Evolutionary conservation across 2,797 vertebrate genomes (phyloP), one percentile per base, ranked within the genome.

Genomic region (Arrhamphus sclerolepis): DNA sequence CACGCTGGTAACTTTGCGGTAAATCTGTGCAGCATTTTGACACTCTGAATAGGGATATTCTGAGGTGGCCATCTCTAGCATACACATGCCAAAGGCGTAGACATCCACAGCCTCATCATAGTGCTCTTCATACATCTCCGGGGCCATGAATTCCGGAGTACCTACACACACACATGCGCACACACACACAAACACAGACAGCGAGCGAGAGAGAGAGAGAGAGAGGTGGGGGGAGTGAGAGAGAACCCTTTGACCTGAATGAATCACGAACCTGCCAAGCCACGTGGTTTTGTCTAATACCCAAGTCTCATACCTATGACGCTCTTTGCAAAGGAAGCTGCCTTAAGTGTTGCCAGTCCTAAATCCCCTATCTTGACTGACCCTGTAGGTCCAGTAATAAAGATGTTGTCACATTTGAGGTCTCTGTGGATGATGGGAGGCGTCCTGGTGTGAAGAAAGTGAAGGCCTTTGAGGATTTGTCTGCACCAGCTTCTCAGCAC

Each of bases 341-440:
- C 95, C 76, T 99, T 99, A 54, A 99, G 94, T 4, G 97, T 99
- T 55, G 97, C 97, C 76, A 99, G 89, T 66, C 97, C 97, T 82
- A 99, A 92, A 84, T 99, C 97, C 1, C 97, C 97, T 4, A 99
- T 99, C 89, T 99, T 99, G 61, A 98, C 97, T 0, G 97, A 98
- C 76, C 97, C 97, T 0, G 97, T 98, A 52, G 97, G 97, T 64
- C 97, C 97, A 1, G 97, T 99, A 84, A 99, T 99, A 81, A 99
- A 99, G 86, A 99, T 98, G 89, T 99, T 99, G 80, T 99, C 97
- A 54, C 97, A 99, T 91, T 99, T 99, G 61, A 99, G 94, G 89
- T 99, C 97, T 59, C 97, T 92, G 81, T 99, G 97, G 87, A 99
- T 99, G 85, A 99, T 98, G 56, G 97, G 97, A 22, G 97, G 97